phyloP scores from a whole-genome alignment of 1,140 invertebrate species.

The Bombus huntii region DNA sequence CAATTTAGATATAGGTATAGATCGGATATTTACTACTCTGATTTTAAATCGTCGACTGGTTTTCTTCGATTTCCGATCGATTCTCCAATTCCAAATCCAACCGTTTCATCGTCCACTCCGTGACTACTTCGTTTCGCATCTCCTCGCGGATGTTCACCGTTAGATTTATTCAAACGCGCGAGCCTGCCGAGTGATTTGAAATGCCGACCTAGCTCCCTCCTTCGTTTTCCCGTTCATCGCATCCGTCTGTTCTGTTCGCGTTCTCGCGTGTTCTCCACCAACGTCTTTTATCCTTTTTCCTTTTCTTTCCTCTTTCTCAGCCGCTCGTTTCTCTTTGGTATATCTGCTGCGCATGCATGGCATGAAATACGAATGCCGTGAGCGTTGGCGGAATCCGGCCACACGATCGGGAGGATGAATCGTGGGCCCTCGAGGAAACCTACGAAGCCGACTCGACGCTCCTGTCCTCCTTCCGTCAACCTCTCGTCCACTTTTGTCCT shows the following conservation, averaged over 20 bases:
- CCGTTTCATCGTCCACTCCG: not conserved
- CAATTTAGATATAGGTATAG: too few species aligned
- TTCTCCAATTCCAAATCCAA: too few species aligned
- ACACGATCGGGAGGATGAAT: slow-evolving; percentile 53
- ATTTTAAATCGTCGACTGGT: too few species aligned
- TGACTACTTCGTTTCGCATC: slow-evolving; percentile 4
- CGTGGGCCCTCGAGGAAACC: slow-evolving; percentile 48
- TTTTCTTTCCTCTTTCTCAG: not conserved
- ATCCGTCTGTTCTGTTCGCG: not conserved
- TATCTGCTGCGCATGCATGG: slow-evolving; percentile 7
- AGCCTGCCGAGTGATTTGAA: slow-evolving; percentile 53
- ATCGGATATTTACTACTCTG: too few species aligned
- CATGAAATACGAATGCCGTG: slow-evolving; percentile 57
- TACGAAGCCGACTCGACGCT: not conserved
- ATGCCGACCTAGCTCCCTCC: slow-evolving; percentile 24
- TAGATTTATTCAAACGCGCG: slow-evolving; percentile 67
- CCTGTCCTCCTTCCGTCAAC: slow-evolving; percentile 9
- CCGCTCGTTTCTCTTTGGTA: not conserved
- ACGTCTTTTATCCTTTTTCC: not conserved
- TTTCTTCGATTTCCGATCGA: not conserved
- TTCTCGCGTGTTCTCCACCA: not conserved
- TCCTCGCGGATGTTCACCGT: slow-evolving; percentile 56
- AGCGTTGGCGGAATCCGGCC: slow-evolving; percentile 40
- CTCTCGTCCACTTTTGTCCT: not conserved
- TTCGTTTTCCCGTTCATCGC: not conserved